Conservation (phyloP, 2,113 vertebrate species). For the Campylomormyrus tamandua region DNA sequence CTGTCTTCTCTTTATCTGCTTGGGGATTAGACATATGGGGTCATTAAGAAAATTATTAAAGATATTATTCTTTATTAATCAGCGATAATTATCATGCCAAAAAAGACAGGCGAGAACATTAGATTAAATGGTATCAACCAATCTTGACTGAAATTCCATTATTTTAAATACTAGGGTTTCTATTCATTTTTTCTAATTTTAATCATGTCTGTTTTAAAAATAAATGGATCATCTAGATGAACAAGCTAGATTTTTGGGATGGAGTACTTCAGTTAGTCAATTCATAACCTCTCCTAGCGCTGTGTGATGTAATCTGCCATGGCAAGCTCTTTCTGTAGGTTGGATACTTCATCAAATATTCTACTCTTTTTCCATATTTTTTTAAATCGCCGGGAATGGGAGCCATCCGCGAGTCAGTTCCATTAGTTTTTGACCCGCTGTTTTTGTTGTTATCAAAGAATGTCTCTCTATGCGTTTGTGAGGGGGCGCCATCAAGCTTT, state of each 20-base stretch:
- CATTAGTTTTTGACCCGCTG: background rate
- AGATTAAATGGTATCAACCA: background rate
- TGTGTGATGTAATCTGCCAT: background rate
- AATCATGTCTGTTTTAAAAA: background rate
- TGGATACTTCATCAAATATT: background rate
- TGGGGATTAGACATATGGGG: background rate
- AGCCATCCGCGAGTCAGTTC: background rate
- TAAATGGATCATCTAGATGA: background rate
- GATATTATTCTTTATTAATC: background rate
- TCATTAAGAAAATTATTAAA: conserved; percentile 6
- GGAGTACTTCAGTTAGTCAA: background rate
- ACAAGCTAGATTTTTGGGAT: background rate
- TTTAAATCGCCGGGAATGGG: background rate
- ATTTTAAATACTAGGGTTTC: background rate
- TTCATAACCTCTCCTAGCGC: background rate
- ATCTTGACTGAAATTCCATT: background rate
- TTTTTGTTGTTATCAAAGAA: background rate
- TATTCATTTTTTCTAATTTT: background rate
- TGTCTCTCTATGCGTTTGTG: background rate
- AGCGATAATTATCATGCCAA: background rate
- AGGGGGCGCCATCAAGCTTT: background rate
- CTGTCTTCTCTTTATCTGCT: background rate
- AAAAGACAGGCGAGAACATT: background rate
- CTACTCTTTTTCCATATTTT: background rate
- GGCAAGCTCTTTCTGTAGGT: background rate